phyloP scores from a whole-genome alignment of 2,797 vertebrate genomes.

The Melanitta fusca region DNA sequence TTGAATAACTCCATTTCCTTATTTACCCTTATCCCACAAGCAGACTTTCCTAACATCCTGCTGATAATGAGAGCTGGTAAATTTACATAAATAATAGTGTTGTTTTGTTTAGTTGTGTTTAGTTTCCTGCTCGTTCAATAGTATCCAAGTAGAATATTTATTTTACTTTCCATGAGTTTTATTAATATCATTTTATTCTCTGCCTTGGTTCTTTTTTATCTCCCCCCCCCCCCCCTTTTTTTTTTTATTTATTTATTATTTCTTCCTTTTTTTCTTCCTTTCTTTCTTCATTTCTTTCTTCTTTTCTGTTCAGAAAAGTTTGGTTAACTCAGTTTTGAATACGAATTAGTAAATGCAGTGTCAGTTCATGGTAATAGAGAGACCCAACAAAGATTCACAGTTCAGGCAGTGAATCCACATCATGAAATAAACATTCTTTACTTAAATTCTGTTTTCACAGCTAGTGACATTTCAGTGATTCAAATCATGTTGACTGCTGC shows the following conservation, averaged over 20 bases:
- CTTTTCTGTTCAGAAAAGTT: neutral
- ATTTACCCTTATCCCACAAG: neutral
- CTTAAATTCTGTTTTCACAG: neutral
- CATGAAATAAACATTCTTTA: neutral
- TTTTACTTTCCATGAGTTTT: neutral
- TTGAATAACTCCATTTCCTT: neutral
- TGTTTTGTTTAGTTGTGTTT: neutral
- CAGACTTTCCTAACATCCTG: neutral
- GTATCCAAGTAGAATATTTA: neutral
- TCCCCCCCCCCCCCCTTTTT: no score
- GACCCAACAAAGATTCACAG: neutral
- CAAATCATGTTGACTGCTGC: slow-evolving; percentile 23
- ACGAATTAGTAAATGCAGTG: neutral
- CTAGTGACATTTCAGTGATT: slow-evolving; percentile 44
- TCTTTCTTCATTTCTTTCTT: neutral
- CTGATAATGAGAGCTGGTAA: neutral
- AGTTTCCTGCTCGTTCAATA: neutral
- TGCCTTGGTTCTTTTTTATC: neutral
- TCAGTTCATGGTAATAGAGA: neutral
- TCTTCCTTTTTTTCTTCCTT: neutral
- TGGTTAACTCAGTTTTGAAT: neutral
- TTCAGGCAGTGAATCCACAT: neutral
- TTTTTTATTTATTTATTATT: no score
- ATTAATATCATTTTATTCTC: neutral
- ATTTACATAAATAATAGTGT: neutral